Evolutionary conservation across 2,797 vertebrate species (phyloP), one percentile per base, ranked within the genome.

Genomic region (Antrozous pallidus): DNA sequence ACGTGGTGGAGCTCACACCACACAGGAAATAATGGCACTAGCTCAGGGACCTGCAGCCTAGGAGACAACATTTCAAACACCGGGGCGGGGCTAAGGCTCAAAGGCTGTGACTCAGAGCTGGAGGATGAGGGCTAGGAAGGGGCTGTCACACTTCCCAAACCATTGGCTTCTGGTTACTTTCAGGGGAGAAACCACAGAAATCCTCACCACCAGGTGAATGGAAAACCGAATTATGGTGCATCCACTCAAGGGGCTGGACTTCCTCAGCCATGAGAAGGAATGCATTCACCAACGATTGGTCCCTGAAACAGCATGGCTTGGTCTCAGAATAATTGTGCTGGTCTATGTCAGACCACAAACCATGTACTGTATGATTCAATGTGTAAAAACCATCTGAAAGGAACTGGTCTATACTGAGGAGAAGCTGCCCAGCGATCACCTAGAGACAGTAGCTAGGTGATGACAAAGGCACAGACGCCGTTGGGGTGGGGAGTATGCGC

Each of bases 1-100:
- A 11, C 24, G 22, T 56, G 24, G 56, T 11, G 56, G 24, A 28
- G 24, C 10, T 12, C 24, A 24, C 10, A 12, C 26, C 10, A 20
- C 3, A 2, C 26, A 11, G 49, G 18, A 20, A 51, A 40, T 3
- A 5, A 26, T 0, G 22, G 4, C 0, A 1, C 11, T 2, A 5
- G 3, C n/a, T 9, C 6, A 3, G 36, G 7, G 38, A 82, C 4
- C 6, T 18, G 18, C 42, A 26, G n/a, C 7, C 54, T 12, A 2
- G 26, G 38, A 36, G 47, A 28, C 26, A 1, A 17, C 13, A 18
- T 11, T 51, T 20, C 74, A 40, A 38, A 38, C 11, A 22, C 8
- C 0, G 6, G 3, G 13, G 3, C 6, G 5, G 6, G 26, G 3
- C 40, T 73, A 24, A 8, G 2, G 26, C 63, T 8, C 14, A 38